These are phyloP conservation scores for Scaptomyza flava DNA, from an alignment of 2,888 invertebrate species.

Conservation along the genomic window DNA sequence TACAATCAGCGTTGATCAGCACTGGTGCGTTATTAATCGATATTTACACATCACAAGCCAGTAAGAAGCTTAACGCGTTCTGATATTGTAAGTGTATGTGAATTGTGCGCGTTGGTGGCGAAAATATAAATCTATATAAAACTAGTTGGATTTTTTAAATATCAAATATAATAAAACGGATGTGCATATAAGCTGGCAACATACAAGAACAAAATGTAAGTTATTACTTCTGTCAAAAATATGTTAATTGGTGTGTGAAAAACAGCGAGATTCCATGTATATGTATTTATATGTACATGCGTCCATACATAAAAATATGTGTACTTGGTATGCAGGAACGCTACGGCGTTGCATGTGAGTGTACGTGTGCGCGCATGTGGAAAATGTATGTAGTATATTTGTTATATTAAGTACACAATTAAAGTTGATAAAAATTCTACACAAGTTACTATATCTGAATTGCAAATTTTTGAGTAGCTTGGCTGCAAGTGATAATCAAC, in stretches of 20 bases:
- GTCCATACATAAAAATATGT: conserved; percentile 15
- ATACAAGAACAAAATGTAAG: conserved; percentile 60
- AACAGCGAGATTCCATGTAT: conserved; percentile 29
- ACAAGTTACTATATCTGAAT: conserved; percentile 15
- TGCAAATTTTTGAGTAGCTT: conserved; percentile 17
- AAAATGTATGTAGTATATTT: conserved; percentile 37
- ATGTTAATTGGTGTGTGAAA: conserved; percentile 29
- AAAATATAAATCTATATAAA: conserved; percentile 55
- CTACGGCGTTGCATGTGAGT: conserved; percentile 30
- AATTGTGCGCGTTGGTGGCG: conserved; percentile 52
- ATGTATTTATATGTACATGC: conserved; percentile 9
- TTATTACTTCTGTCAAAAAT: conserved; percentile 20
- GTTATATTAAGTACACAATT: conserved; percentile 68
- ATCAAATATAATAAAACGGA: conserved; percentile 35
- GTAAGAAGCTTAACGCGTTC: conserved; percentile 49
- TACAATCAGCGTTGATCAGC: conserved; percentile 9
- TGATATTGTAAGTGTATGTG: conserved; percentile 42
- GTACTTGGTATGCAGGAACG: conserved; percentile 61
- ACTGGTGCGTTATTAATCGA: conserved; percentile 18
- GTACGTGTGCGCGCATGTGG: conserved; percentile 21
- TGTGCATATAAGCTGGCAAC: conserved; percentile 36
- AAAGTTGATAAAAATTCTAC: conserved; percentile 64
- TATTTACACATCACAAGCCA: conserved; percentile 25
- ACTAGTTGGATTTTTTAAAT: conserved; percentile 33
- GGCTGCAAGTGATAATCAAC: conserved; percentile 13